Evolutionary conservation across 2,797 vertebrate species (phyloP).

Genomic region (Alca torda): DNA sequence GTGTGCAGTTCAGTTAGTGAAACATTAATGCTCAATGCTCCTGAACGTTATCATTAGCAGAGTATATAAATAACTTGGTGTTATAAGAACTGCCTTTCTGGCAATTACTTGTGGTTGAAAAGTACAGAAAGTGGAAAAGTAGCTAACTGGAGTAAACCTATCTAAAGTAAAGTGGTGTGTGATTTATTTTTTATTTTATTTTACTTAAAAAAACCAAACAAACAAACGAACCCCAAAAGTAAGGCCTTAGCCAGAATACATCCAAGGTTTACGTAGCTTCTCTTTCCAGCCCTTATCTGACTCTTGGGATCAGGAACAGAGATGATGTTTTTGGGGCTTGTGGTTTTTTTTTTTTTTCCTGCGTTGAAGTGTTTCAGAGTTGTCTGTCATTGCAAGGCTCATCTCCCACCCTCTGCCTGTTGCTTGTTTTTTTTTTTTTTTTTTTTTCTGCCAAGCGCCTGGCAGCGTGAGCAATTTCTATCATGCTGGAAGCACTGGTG

Average conservation of each 20-base stretch:
- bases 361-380: background rate
- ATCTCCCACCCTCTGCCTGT: background rate
- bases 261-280: background rate
- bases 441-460: background rate
- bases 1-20: background rate
- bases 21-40: slow-evolving; percentile 1
- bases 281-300: background rate
- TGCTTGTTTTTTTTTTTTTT: background rate
- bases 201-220: background rate
- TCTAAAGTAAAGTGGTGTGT: background rate
- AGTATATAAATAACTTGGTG: slow-evolving; percentile 9
- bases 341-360: background rate
- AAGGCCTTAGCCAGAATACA: background rate
- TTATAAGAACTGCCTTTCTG: background rate
- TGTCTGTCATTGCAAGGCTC: background rate
- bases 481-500: background rate
- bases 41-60: background rate
- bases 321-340: background rate
- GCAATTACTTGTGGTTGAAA: background rate
- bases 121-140: background rate
- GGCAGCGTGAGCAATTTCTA: background rate
- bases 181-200: background rate
- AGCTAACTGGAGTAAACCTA: background rate
- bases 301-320: background rate
- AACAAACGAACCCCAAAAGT: background rate